A percentile compares a stretch with the other conserved stretches of the same genome.
phyloP scores from a whole-genome alignment of 2,113 vertebrate species.

The Spermophilus dauricus region DNA sequence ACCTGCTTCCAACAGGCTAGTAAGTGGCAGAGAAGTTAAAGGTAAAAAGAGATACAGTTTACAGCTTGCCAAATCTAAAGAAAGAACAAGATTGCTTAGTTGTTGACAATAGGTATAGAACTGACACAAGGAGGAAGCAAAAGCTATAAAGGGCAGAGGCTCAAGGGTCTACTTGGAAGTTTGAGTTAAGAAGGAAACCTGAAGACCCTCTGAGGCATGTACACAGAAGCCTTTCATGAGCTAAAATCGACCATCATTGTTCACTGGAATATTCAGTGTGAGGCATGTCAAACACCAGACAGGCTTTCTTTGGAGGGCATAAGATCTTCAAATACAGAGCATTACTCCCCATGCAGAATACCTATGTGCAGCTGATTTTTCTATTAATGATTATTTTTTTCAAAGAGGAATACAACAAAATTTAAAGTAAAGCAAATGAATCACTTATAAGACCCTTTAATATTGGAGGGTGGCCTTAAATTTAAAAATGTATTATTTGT shows the following conservation, averaged over 20 bases:
- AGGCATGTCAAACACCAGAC: neutral
- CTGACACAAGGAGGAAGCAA: constrained; percentile 69
- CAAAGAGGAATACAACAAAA: neutral
- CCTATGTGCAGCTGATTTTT: neutral
- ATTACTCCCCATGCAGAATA: neutral
- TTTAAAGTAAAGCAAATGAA: constrained; percentile 26
- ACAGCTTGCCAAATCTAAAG: constrained; percentile 80
- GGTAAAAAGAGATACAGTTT: constrained; percentile 81
- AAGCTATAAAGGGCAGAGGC: constrained; percentile 80
- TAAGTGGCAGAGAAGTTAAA: constrained; percentile 75
- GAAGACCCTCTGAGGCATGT: constrained; percentile 30
- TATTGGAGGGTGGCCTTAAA: neutral
- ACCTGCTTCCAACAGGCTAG: constrained; percentile 73
- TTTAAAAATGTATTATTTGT: constrained; percentile 4
- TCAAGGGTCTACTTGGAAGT: constrained; percentile 78
- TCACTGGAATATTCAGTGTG: constrained; percentile 30
- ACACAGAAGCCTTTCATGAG: constrained; percentile 49
- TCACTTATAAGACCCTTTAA: neutral
- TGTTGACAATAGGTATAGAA: constrained; percentile 77
- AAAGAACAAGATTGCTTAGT: constrained; percentile 80
- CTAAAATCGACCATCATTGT: constrained; percentile 64
- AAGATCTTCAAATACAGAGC: constrained; percentile 64
- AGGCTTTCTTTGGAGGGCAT: constrained; percentile 16
- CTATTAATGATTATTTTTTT: neutral
- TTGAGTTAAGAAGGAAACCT: constrained; percentile 52